These are phyloP conservation scores for Drosophila niveifrons DNA, from an alignment of 2,888 invertebrate genomes.

Conservation along the genomic window DNA sequence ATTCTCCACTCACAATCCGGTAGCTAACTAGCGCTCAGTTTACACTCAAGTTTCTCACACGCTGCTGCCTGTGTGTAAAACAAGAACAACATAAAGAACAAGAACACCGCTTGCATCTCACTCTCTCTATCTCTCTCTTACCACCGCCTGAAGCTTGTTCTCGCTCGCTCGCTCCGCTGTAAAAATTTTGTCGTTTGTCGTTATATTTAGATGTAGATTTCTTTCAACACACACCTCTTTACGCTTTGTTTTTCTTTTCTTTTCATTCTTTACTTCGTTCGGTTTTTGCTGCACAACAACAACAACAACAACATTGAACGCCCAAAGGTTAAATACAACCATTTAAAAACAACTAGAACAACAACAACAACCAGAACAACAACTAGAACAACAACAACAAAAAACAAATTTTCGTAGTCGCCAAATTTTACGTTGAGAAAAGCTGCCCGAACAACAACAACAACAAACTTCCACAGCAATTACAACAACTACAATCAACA, in stretches of 20 bases:
- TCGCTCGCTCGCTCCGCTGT: slow-evolving; percentile 7
- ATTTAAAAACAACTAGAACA: slow-evolving; percentile 25
- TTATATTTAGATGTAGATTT: slow-evolving; percentile 12
- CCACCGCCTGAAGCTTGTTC: slow-evolving; percentile 4
- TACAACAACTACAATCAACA: slow-evolving; percentile 16
- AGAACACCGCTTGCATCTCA: slow-evolving; percentile 20
- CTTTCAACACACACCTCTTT: slow-evolving; percentile 50
- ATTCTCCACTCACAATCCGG: not conserved
- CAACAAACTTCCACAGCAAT: slow-evolving; percentile 25
- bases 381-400: slow-evolving; percentile 40
- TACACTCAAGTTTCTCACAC: slow-evolving; percentile 7
- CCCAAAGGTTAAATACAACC: slow-evolving; percentile 33
- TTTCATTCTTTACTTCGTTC: slow-evolving; percentile 63
- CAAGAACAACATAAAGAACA: not conserved
- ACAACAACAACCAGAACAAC: slow-evolving; percentile 45
- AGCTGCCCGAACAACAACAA: slow-evolving; percentile 67
- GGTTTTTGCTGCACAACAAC: slow-evolving; percentile 55
- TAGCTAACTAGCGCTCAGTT: slow-evolving; percentile 1
- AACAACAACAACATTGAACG: slow-evolving; percentile 25
- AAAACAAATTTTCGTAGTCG: slow-evolving; percentile 70
- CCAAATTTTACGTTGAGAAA: slow-evolving; percentile 74
- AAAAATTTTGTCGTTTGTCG: slow-evolving; percentile 33
- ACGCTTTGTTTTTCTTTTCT: slow-evolving; percentile 66
- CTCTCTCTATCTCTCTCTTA: slow-evolving; percentile 18
- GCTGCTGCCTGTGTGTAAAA: slow-evolving; percentile 28